phyloP scores from a whole-genome alignment of 1,140 invertebrate genomes.

The Drosophila orosa region DNA sequence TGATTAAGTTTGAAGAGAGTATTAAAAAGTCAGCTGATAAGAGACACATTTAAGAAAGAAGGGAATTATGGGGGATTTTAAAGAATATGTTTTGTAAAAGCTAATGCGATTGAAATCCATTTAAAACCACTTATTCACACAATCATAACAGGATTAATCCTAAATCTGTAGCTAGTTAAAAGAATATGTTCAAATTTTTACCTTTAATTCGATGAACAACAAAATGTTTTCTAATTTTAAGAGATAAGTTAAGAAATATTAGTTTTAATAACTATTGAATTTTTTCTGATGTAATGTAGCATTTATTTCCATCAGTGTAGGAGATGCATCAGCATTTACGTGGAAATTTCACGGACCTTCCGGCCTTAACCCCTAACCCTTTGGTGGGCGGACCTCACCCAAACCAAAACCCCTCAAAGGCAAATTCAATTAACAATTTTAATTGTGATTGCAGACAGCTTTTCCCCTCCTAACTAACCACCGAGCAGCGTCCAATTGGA shows the following conservation, averaged over 20 bases:
- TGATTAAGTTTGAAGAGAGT: not conserved
- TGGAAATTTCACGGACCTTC: not conserved
- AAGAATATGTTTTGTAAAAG: no score
- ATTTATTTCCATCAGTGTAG: not conserved
- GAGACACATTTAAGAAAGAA: not conserved
- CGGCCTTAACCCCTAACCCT: conserved; percentile 4
- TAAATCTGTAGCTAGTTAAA: not conserved
- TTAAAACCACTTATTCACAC: not conserved
- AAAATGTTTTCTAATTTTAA: not conserved
- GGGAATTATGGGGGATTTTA: not conserved
- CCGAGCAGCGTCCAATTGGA: conserved; percentile 39
- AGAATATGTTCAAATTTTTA: not conserved
- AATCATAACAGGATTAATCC: not conserved
- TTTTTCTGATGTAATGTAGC: not conserved
- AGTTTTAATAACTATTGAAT: not conserved
- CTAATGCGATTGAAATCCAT: not conserved
- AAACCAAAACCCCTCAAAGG: conserved; percentile 2
- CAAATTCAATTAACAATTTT: conserved; percentile 58
- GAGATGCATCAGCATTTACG: conserved; percentile 2
- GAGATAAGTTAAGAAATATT: not conserved
- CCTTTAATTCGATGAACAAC: not conserved
- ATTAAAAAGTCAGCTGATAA: not conserved
- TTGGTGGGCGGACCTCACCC: not conserved
- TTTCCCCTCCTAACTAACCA: conserved; percentile 16
- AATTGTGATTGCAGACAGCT: conserved; percentile 44